Percentiles rank a stretch among this genome's conserved stretches.
phyloP scores from a whole-genome alignment of 2,113 vertebrate species.

The Macaca mulatta region DNA sequence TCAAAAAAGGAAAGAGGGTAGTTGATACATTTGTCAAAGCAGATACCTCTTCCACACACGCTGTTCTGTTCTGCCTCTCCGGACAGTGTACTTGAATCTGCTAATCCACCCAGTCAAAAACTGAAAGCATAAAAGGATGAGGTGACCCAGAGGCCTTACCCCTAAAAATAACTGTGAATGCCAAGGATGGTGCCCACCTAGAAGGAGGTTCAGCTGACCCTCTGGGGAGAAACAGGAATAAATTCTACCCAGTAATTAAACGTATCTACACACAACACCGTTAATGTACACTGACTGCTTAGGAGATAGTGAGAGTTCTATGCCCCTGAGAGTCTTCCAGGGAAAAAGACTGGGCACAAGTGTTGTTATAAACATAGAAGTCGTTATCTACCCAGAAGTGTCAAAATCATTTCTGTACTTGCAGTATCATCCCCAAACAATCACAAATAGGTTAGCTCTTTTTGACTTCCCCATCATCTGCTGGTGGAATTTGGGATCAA shows the following conservation, averaged over 20 bases:
- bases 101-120: background rate
- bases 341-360: background rate
- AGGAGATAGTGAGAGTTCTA: background rate
- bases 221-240: background rate
- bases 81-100: background rate
- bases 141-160: background rate
- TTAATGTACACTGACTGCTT: background rate
- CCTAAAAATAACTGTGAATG: background rate
- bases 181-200: background rate
- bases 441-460: background rate
- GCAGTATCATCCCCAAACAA: background rate
- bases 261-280: background rate
- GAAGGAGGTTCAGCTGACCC: background rate
- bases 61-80: background rate
- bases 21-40: background rate
- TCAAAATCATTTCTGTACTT: background rate
- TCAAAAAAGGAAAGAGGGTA: background rate
- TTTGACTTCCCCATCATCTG: constrained; percentile 23
- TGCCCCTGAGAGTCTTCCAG: background rate
- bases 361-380: constrained; percentile 35
- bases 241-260: background rate
- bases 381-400: constrained; percentile 10
- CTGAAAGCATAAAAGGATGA: background rate
- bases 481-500: constrained; percentile 21
- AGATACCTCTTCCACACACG: background rate